Evolutionary conservation across 2,888 invertebrate genomes (phyloP), one percentile per base, ranked within the genome.

Genomic region (Monochamus alternatus): DNA sequence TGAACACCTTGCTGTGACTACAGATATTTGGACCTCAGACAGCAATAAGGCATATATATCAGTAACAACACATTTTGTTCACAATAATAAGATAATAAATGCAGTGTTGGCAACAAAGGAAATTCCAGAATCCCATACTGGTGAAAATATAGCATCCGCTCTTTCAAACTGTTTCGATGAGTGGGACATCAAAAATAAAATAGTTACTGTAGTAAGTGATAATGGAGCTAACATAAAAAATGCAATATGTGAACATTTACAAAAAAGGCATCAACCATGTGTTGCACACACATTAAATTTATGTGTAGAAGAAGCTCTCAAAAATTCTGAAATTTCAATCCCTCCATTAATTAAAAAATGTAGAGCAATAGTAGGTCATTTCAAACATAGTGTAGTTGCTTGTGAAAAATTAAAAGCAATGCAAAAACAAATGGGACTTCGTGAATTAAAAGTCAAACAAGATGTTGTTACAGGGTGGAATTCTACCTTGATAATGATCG

Each of bases 301-400:
- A 58, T 32, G 60, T 32, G 69, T 71, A 3, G 51, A 51, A 51
- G 74, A 69, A 32, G 74, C 71, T 12, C 14, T 52, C 5, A 55
- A 43, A 22, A 75, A 63, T 30, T 7, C 7, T 38, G 51, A 64
- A 59, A 47, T 78, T 38, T 59, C 62, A 38, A 30, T 47, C 47
- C 0, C 9, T 9, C 0, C 14, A 8, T 75, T 82, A 51, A 38
- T 74, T 43, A 77, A 73, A 64, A 82, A 81, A 80, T 79, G 78
- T 52, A 72, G 76, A 74, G 51, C 67, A 31, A 47, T 80, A 43
- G 79, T 82, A 30, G 72, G 74, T 9, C 77, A 81, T 78, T 81
- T 80, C 52, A 81, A 80, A 32, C 77, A 76, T 38, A 79, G 68
- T 44, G 63, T 62, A 3, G 8, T 75, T 12, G 80, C 81, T 8